These are phyloP conservation scores for Ctenomys sociabilis DNA, from an alignment of 2,113 vertebrate genomes.

Conservation along the genomic window DNA sequence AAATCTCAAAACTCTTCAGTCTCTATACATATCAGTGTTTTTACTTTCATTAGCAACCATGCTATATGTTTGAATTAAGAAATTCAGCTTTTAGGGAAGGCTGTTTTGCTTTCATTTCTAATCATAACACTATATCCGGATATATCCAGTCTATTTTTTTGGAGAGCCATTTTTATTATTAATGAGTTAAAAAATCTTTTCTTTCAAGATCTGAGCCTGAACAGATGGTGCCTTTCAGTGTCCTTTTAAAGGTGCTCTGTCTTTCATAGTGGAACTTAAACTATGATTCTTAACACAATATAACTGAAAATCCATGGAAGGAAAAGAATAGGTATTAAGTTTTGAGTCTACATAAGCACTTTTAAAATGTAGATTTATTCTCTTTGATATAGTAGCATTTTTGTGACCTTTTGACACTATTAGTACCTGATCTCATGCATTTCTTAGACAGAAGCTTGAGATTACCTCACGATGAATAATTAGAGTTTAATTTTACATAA, in stretches of 20 bases:
- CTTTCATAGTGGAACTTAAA: conserved; percentile 59
- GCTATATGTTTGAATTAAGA: conserved; percentile 60
- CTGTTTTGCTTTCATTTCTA: conserved; percentile 69
- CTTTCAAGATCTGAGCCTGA: conserved; percentile 53
- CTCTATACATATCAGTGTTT: conserved; percentile 43
- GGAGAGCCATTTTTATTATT: conserved; percentile 72
- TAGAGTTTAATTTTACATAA: conserved; percentile 21
- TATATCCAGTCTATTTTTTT: conserved; percentile 60
- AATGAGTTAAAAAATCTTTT: conserved; percentile 70
- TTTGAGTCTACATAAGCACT: conserved; percentile 9
- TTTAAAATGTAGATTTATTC: background rate
- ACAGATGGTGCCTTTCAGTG: conserved; percentile 75
- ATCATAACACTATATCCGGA: conserved; percentile 64
- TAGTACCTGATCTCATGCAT: background rate
- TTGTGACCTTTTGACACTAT: background rate
- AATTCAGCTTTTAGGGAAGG: conserved; percentile 40
- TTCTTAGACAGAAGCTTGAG: background rate
- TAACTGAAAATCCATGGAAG: conserved; percentile 38
- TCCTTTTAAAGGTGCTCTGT: conserved; percentile 65
- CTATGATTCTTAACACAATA: conserved; percentile 45
- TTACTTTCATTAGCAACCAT: conserved; percentile 34
- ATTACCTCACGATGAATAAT: background rate
- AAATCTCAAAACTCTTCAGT: conserved; percentile 38
- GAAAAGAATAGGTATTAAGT: background rate
- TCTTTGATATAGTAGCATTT: background rate